Base-by-base conservation (phyloP, 1,140 invertebrate genomes). In the Rhizoglyphus robini region DNA sequence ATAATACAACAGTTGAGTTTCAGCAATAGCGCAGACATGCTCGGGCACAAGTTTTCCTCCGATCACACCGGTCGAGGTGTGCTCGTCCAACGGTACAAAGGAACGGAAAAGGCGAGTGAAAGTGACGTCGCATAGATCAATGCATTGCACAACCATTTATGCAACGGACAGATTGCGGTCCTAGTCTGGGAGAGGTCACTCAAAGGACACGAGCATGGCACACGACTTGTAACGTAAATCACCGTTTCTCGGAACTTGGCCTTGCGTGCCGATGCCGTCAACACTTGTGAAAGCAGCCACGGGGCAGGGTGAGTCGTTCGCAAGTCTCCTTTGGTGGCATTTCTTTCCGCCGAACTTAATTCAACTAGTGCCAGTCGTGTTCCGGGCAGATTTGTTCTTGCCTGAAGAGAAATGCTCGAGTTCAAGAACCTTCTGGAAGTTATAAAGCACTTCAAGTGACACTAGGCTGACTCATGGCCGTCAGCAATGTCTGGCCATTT, bases 31-130 rank as follows among this genome's bases (percentile, higher is more conserved):
- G n/a, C n/a, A n/a, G n/a, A n/a, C n/a, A n/a, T n/a, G n/a, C n/a
- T n/a, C n/a, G n/a, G n/a, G n/a, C n/a, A n/a, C n/a, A n/a, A n/a
- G n/a, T n/a, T n/a, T n/a, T n/a, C n/a, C n/a, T n/a, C n/a, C n/a
- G n/a, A n/a, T n/a, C n/a, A n/a, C n/a, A n/a, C n/a, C n/a, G n/a
- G n/a, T n/a, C n/a, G n/a, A n/a, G n/a, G n/a, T n/a, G n/a, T n/a
- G n/a, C n/a, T n/a, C n/a, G n/a, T n/a, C n/a, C n/a, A n/a, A n/a
- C n/a, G n/a, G 23, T 2, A 51, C 48, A 51, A 51, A 23, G 23
- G 48, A 51, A 51, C 48, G 48, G 48, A 51, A 51, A 51, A 51
- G n/a, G 48, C 48, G 48, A 51, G 48, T 51, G 48, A 51, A 51
- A 51, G 48, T 51, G 48, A 51, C 23, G 23, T 4, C 48, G n/a